A percentile compares a stretch with the other conserved stretches of the same genome.
Conservation (phyloP, 2,888 invertebrate species). For the Drosophila macrospina region DNA sequence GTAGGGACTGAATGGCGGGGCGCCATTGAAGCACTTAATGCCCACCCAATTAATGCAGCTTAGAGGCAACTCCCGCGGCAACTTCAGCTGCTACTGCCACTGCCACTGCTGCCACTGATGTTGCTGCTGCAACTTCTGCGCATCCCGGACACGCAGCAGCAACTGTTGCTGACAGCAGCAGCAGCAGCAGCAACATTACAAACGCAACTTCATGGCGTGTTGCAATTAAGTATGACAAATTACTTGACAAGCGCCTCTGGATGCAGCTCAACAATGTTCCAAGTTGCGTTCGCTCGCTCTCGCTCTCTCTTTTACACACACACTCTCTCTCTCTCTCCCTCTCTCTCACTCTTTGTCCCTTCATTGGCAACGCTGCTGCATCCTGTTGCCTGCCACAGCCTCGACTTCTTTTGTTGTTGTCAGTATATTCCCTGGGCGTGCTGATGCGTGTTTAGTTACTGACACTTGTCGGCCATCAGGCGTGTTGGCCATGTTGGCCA, state of each 20-base stretch:
- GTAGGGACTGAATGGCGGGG: slow-evolving; percentile 1
- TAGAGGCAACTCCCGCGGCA: slow-evolving; percentile 42
- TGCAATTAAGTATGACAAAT: slow-evolving; percentile 74
- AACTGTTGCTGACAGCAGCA: slow-evolving; percentile 29
- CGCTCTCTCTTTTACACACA: no score
- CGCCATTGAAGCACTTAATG: slow-evolving; percentile 51
- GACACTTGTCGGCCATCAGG: slow-evolving; percentile 51
- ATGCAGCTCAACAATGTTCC: slow-evolving; percentile 50
- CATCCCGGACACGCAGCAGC: neutral
- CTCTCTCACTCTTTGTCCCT: neutral
- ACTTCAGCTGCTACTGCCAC: slow-evolving; percentile 8
- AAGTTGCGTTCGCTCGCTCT: slow-evolving; percentile 21
- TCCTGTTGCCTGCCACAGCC: slow-evolving; percentile 17
- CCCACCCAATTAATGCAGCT: slow-evolving; percentile 65
- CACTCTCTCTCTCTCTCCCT: neutral
- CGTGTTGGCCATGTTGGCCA: slow-evolving; percentile 4
- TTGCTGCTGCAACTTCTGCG: neutral
- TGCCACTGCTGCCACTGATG: neutral
- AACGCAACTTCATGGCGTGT: slow-evolving; percentile 62
- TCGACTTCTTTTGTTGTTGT: slow-evolving; percentile 18
- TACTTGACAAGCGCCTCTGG: slow-evolving; percentile 72
- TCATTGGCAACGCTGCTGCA: slow-evolving; percentile 27
- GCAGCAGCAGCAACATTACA: slow-evolving; percentile 25
- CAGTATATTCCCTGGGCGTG: slow-evolving; percentile 25
- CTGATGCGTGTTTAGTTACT: slow-evolving; percentile 58